Evolutionary conservation across 2,888 invertebrate species (phyloP), one percentile per base, ranked within the genome.

Genomic region (Alloscopus bannaensis): DNA sequence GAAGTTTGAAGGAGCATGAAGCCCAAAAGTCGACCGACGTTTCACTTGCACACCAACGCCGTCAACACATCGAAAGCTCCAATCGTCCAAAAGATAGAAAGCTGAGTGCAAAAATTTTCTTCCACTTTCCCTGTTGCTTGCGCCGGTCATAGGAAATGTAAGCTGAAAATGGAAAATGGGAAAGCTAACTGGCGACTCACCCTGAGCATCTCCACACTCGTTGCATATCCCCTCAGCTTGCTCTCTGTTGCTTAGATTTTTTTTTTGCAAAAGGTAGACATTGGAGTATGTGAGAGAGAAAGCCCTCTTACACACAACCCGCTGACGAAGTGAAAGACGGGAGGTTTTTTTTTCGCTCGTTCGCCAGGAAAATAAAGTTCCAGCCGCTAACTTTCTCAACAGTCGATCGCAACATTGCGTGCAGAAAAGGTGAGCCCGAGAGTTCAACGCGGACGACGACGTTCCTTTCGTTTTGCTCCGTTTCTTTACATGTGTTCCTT

Each of bases 61-160:
- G n/a, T n/a, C n/a, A n/a, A n/a, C n/a, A n/a, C n/a, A n/a, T n/a
- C n/a, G n/a, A n/a, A n/a, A n/a, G n/a, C n/a, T n/a, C n/a, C n/a
- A n/a, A n/a, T n/a, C n/a, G n/a, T n/a, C n/a, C n/a, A n/a, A n/a
- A n/a, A n/a, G n/a, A n/a, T n/a, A n/a, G n/a, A n/a, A n/a, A n/a
- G n/a, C n/a, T n/a, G n/a, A n/a, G n/a, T n/a, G n/a, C n/a, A n/a
- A n/a, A n/a, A n/a, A n/a, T n/a, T n/a, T n/a, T n/a, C n/a, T n/a
- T n/a, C n/a, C n/a, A n/a, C 45, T 62, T 68, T 62, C 60, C 69
- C 69, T 77, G 68, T 76, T 76, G 77, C 82, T 84, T 84, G 82
- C 84, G 81, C 84, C 82, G 84, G 84, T 82, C 82, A 81, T 82
- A 81, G 52, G 52, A 59, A 66, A 65, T 42, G 52, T 16, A 52